phyloP scores from a whole-genome alignment of 2,888 invertebrate genomes.

The Caenorhabditis uteleia region DNA sequence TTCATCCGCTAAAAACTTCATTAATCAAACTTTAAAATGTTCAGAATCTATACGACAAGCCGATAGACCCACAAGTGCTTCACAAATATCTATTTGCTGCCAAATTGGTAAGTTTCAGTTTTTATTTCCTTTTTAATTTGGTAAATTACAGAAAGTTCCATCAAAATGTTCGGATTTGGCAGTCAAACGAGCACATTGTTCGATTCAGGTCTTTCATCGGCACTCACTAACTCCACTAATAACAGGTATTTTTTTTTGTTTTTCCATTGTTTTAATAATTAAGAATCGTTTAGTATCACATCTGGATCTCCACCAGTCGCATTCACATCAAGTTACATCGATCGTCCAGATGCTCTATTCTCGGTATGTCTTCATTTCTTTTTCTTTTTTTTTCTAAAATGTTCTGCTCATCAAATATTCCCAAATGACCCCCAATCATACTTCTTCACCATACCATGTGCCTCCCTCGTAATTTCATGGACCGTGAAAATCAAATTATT shows the following conservation, averaged over 20 bases:
- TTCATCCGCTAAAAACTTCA: no score
- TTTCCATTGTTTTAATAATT: no score
- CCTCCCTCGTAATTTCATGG: no score
- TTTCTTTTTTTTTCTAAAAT: not conserved
- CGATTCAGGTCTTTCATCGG: conserved; percentile 37
- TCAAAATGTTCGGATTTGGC: conserved; percentile 36
- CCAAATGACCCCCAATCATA: not conserved
- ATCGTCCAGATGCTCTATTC: conserved; percentile 28
- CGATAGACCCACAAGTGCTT: no score
- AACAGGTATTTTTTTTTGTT: conserved; percentile 16
- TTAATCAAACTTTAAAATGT: no score
- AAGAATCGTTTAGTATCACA: conserved; percentile 24
- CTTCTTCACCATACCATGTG: no score
- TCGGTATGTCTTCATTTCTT: conserved; percentile 6
- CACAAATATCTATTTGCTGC: no score
- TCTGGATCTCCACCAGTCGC: conserved; percentile 35
- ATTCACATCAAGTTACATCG: conserved; percentile 32
- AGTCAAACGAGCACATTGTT: conserved; percentile 32
- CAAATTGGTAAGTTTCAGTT: no score
- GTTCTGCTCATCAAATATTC: not conserved
- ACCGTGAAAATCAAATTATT: conserved; percentile 17
- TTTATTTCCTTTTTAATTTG: no score
- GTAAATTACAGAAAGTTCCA: not conserved
- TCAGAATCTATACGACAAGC: no score
- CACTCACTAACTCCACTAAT: conserved; percentile 33